Evolutionary conservation across 1,140 invertebrate species (phyloP).

Genomic region (Magallana angulata): DNA sequence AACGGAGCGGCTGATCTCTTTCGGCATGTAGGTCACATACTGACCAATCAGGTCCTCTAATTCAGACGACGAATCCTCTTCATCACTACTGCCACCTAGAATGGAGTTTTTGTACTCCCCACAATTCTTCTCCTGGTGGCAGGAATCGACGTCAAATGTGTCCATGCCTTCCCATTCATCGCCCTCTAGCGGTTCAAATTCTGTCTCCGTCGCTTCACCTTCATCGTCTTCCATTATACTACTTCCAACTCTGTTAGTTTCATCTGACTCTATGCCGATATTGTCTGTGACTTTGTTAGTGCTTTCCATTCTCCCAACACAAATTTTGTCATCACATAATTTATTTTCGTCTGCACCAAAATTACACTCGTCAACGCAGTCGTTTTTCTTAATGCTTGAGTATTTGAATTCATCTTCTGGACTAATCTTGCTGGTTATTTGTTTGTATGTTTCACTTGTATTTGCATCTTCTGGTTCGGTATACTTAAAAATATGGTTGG

Average conservation of each 20-base stretch:
- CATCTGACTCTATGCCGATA: background rate
- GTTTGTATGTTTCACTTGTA: background rate
- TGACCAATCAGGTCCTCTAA: conserved; percentile 4
- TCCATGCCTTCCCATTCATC: conserved; percentile 19
- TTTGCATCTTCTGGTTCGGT: background rate
- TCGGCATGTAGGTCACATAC: conserved; percentile 15
- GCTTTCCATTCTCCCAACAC: background rate
- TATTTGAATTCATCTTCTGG: background rate
- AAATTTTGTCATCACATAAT: background rate
- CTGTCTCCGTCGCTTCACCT: background rate
- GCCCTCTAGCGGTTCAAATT: conserved; percentile 11
- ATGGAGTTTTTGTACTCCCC: background rate
- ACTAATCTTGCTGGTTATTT: no score
- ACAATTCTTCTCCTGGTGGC: background rate
- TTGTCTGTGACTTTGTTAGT: background rate
- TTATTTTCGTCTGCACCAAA: background rate
- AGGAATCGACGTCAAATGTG: background rate
- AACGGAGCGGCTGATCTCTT: background rate
- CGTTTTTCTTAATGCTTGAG: background rate
- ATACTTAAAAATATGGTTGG: background rate
- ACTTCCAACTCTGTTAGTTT: background rate
- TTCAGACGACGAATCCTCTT: background rate
- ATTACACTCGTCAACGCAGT: background rate
- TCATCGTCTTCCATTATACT: background rate
- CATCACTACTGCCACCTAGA: background rate